These are phyloP conservation scores for Eledone cirrhosa DNA, from an alignment of 2,888 invertebrate genomes.

Conservation along the genomic window DNA sequence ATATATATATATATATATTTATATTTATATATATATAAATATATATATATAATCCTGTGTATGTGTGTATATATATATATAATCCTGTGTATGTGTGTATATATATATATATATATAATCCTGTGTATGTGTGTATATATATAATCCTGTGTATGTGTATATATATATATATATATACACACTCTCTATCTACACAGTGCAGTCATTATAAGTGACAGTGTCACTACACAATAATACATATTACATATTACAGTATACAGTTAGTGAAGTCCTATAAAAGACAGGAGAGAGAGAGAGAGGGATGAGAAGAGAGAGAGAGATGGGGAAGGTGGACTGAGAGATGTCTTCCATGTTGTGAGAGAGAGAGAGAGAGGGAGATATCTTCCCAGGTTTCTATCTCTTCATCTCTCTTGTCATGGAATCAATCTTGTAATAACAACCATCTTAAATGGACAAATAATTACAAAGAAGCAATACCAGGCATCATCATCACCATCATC, in stretches of 20 bases:
- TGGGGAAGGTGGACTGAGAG: not conserved
- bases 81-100: not conserved
- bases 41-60: not conserved
- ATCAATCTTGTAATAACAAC: too few relatives aligned
- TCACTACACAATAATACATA: not conserved
- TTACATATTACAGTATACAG: not conserved
- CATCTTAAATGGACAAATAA: too few relatives aligned
- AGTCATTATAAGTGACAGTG: not conserved
- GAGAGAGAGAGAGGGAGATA: not conserved
- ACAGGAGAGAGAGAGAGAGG: not conserved
- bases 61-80: not conserved
- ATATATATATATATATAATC: not conserved
- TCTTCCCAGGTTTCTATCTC: too few relatives aligned
- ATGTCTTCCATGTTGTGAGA: too few relatives aligned
- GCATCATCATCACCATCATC: too few relatives aligned
- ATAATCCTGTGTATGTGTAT: not conserved
- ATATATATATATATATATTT: not conserved
- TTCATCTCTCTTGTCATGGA: too few relatives aligned
- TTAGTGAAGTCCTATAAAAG: too few relatives aligned
- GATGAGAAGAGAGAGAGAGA: not conserved
- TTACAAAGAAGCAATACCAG: too few relatives aligned
- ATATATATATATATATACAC: not conserved
- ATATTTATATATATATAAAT: not conserved
- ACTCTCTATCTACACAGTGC: not conserved
- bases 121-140: not conserved